Percentiles rank a stretch among this genome's conserved stretches.
Evolutionary conservation across 2,888 invertebrate species (phyloP).

Genomic region (Melanchra persicariae): DNA sequence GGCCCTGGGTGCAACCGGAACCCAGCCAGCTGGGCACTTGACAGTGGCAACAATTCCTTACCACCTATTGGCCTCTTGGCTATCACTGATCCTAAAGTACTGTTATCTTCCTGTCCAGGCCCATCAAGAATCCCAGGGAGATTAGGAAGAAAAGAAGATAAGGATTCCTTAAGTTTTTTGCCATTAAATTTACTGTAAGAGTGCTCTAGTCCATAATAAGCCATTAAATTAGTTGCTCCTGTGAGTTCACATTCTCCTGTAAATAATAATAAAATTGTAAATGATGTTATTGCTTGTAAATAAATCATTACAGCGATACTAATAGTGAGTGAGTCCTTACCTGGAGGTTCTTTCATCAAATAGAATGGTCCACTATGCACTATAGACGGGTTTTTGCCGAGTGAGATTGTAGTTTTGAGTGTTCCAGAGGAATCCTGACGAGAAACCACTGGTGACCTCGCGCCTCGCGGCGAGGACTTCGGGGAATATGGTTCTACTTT

Average conservation of each 20-base stretch:
- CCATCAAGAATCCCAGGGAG: slow-evolving; percentile 98
- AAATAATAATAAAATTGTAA: slow-evolving; percentile 71
- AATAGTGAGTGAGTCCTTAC: slow-evolving; percentile 82
- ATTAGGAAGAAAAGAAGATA: slow-evolving; percentile 98
- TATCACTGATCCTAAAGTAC: slow-evolving; percentile 97
- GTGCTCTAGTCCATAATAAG: slow-evolving; percentile 98
- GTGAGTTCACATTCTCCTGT: slow-evolving; percentile 97
- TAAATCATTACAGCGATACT: slow-evolving; percentile 32
- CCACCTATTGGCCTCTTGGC: slow-evolving; percentile 98
- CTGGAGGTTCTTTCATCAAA: slow-evolving; percentile 98
- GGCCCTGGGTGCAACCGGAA: slow-evolving; percentile 99
- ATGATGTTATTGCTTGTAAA: slow-evolving; percentile 50
- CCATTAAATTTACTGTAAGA: slow-evolving; percentile 99
- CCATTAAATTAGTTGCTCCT: slow-evolving; percentile 99
- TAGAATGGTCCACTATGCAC: slow-evolving; percentile 99
- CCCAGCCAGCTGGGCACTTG: slow-evolving; percentile 97
- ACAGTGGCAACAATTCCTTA: slow-evolving; percentile 95
- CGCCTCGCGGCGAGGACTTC: slow-evolving; percentile 98
- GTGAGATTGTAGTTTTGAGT: slow-evolving; percentile 98
- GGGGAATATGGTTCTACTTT: slow-evolving; percentile 98
- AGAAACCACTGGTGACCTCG: slow-evolving; percentile 98
- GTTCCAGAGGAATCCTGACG: slow-evolving; percentile 99
- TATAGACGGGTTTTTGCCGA: slow-evolving; percentile 99
- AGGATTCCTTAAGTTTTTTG: slow-evolving; percentile 98
- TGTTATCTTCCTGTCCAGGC: slow-evolving; percentile 96